These are phyloP conservation scores for Nestor notabilis DNA, from an alignment of 2,113 vertebrate genomes.

Conservation along the genomic window DNA sequence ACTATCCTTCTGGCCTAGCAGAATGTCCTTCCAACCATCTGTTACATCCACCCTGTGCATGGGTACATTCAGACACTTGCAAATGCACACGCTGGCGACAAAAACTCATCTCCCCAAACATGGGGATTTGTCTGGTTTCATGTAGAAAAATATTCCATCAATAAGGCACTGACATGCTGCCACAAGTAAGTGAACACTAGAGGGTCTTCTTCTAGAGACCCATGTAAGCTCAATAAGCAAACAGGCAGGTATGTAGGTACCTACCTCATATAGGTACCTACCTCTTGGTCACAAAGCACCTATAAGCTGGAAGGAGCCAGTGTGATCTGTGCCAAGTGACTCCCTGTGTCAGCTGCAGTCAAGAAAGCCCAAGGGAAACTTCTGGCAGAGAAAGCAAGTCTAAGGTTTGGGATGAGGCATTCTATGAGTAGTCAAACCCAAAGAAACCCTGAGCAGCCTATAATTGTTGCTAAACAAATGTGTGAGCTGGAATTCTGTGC, in stretches of 20 bases:
- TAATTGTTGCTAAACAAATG: background rate
- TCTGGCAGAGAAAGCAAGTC: background rate
- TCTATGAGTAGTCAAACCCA: background rate
- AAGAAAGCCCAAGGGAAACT: background rate
- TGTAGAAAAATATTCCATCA: background rate
- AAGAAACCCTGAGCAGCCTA: background rate
- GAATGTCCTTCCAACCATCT: background rate
- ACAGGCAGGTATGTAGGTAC: background rate
- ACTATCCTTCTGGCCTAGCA: background rate
- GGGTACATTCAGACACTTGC: background rate
- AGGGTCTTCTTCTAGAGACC: background rate
- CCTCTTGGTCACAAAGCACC: background rate
- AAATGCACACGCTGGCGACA: background rate
- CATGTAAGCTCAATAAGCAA: background rate
- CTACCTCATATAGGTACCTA: background rate
- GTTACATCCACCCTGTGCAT: accelerated
- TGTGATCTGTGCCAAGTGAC: background rate
- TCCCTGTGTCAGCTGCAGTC: background rate
- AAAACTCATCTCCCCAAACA: background rate
- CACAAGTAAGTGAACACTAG: background rate
- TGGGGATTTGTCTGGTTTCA: background rate
- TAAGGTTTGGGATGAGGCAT: background rate
- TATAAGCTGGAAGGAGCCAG: background rate
- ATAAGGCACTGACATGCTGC: background rate
- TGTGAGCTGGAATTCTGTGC: background rate